Evolutionary conservation across 2,113 vertebrate species (phyloP).

Genomic region (Rostratula benghalensis): DNA sequence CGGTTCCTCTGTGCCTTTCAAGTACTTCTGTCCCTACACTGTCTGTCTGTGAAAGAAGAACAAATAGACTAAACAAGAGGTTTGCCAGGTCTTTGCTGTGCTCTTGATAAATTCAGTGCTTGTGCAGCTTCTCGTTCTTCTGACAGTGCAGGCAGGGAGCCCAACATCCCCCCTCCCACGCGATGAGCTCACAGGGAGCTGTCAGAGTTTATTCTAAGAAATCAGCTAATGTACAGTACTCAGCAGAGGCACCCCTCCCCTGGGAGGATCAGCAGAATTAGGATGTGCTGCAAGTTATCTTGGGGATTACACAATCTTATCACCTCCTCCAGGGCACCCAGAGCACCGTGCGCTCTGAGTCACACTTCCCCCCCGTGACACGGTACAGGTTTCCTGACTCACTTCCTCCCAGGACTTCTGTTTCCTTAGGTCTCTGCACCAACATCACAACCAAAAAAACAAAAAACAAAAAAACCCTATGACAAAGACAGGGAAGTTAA

Average conservation of each 20-base stretch:
- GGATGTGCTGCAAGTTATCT: slow-evolving; percentile 61
- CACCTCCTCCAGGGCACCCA: slow-evolving; percentile 44
- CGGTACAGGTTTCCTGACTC: slow-evolving; percentile 55
- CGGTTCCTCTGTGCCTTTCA: background rate
- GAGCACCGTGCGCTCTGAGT: slow-evolving; percentile 22
- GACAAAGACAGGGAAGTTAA: background rate
- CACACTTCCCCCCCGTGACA: slow-evolving; percentile 29
- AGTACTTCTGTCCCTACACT: background rate
- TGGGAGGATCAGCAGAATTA: slow-evolving; percentile 68
- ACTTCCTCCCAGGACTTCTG: slow-evolving; percentile 50
- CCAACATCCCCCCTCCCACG: slow-evolving; percentile 32
- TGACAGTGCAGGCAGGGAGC: slow-evolving; percentile 14
- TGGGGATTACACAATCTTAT: slow-evolving; percentile 71
- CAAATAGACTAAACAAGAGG: slow-evolving; percentile 6
- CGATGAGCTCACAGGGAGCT: slow-evolving; percentile 54
- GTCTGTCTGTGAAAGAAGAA: background rate
- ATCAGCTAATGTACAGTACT: slow-evolving; percentile 66
- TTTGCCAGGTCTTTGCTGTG: slow-evolving; percentile 23
- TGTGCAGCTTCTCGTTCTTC: background rate
- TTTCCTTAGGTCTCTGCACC: slow-evolving; percentile 23
- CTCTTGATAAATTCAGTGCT: background rate
- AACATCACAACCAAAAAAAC: background rate
- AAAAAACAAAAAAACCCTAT: background rate
- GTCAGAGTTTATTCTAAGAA: slow-evolving; percentile 68
- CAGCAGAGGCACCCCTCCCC: slow-evolving; percentile 60